Base-by-base conservation (phyloP, 92 coral and sea anemone species). In the Phymanthus crucifer region DNA sequence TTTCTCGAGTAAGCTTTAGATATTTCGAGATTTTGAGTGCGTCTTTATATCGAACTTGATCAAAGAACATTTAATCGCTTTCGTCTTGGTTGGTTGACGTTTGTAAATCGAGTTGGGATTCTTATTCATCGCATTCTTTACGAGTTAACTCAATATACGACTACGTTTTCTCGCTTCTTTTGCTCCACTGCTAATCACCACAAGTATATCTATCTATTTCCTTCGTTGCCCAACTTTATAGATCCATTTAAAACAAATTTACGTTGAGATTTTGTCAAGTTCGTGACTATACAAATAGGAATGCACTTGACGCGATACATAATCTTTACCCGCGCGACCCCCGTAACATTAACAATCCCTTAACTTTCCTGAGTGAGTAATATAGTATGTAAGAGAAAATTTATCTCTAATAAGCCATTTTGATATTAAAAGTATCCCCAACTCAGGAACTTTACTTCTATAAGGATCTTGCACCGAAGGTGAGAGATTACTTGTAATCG, bases 251-350 rank as follows among this genome's bases (percentile, higher is more conserved):
- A 61, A 27, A 24, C 34, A 61, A 27, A 24, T 61, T 61, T 61
- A 24, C 32, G 33, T 29, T 61, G 68, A 61, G 68, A 24, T 61
- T 5, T 61, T 61, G 32, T 24, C 17, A 61, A 24, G 37, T 76
- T 76, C 80, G 80, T 76, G 80, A 76, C 80, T 34, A 16, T 9
- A 76, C 32, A 27, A 76, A 34, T n/a, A 32, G 2, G 81, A 61
- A 38, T 61, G 52, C 81, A 35, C 58, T 40, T 61, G 33, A 38
- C 32, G 37, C 56, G 81, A 77, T 64, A 65, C 68, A 77, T 54
- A 45, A 76, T 46, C 71, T 33, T 12, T 36, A 43, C 48, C n/a
- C 48, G 13, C 48, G 48, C 48, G 48, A 43, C 48, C 48, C 48
- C 14, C 13, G 48, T 12, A 61, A 21, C 27, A 1, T 21, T 21